Base-by-base conservation (phyloP, 53 echinoderm and acorn worm genomes). In the Arbacia lixula region DNA sequence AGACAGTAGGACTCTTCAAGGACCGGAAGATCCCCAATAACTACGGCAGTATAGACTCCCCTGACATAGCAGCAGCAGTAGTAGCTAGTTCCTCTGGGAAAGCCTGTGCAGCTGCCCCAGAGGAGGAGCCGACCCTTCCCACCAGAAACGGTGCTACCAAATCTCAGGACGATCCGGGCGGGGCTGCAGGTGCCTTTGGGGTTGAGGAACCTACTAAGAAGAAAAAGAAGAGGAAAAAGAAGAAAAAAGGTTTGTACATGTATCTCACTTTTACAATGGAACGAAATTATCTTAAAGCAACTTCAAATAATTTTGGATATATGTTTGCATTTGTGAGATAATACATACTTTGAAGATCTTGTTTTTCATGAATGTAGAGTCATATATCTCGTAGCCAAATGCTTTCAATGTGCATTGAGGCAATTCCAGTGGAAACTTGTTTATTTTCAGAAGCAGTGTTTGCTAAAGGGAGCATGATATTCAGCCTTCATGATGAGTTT, bases 191-290 rank as follows among this genome's bases (percentile, higher is more conserved):
- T 43, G 11, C 43, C 10, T 62, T 63, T 17, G n/a, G 28, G 27
- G 43, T 33, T 43, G 62, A 81, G 17, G 82, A 63, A 81, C 42
- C 62, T 19, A 61, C 62, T 49, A 81, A 81, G 34, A 81, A 81
- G 64, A 81, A 81, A 49, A 81, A 42, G 19, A 81, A 81, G 31
- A 46, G 64, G 50, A 81, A 81, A 81, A 81, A 81, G 82, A 81
- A 81, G 46, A 81, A 81, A 64, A 81, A 81, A 81, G 82, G 82
- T 81, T 9, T 30, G 62, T 81, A 20, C 21, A 5, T 56, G 14
- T 46, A 46, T n/a, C n/a, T n/a, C n/a, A n/a, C n/a, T n/a, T n/a
- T n/a, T n/a, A n/a, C n/a, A n/a, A n/a, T n/a, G n/a, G n/a, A n/a
- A n/a, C n/a, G n/a, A n/a, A n/a, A n/a, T n/a, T n/a, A n/a, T n/a